Conservation (phyloP, 2,888 invertebrate genomes). For the Furcula furcula region DNA sequence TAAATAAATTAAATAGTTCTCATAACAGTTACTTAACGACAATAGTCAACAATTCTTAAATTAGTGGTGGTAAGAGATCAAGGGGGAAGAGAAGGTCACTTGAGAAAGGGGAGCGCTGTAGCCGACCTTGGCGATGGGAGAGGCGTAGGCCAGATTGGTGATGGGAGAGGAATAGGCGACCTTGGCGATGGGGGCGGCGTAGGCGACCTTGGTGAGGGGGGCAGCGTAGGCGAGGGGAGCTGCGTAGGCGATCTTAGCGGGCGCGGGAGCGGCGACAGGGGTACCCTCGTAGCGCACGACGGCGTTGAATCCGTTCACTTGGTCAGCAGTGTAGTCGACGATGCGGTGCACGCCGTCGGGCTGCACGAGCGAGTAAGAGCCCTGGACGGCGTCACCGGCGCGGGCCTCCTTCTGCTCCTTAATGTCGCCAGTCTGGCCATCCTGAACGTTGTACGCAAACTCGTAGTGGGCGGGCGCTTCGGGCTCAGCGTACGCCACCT, state of each 20-base stretch:
- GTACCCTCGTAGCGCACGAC: slow-evolving; percentile 65
- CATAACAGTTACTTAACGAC: background rate
- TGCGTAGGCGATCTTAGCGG: slow-evolving; percentile 27
- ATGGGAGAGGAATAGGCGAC: slow-evolving; percentile 10
- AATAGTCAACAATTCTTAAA: background rate
- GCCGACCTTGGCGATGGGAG: slow-evolving; percentile 22
- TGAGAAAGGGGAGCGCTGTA: slow-evolving; percentile 16
- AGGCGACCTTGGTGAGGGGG: slow-evolving; percentile 36
- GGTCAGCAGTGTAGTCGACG: slow-evolving; percentile 66
- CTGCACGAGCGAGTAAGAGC: slow-evolving; percentile 67
- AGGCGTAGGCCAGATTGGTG: too few relatives aligned
- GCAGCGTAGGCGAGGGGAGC: slow-evolving; percentile 31
- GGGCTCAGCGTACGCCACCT: slow-evolving; percentile 48
- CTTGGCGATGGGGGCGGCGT: slow-evolving; percentile 31
- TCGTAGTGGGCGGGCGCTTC: slow-evolving; percentile 61
- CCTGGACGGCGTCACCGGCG: slow-evolving; percentile 60
- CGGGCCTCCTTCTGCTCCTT: slow-evolving; percentile 68
- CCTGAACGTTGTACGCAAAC: slow-evolving; percentile 64
- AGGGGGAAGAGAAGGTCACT: slow-evolving; percentile 1
- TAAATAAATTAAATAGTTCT: background rate
- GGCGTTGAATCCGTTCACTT: slow-evolving; percentile 65
- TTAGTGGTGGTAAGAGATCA: slow-evolving; percentile 1
- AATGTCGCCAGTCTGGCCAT: slow-evolving; percentile 62
- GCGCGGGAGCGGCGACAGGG: slow-evolving; percentile 37
- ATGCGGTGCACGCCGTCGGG: slow-evolving; percentile 66